phyloP scores from a whole-genome alignment of 2,113 vertebrate genomes.

The Otocyon megalotis region DNA sequence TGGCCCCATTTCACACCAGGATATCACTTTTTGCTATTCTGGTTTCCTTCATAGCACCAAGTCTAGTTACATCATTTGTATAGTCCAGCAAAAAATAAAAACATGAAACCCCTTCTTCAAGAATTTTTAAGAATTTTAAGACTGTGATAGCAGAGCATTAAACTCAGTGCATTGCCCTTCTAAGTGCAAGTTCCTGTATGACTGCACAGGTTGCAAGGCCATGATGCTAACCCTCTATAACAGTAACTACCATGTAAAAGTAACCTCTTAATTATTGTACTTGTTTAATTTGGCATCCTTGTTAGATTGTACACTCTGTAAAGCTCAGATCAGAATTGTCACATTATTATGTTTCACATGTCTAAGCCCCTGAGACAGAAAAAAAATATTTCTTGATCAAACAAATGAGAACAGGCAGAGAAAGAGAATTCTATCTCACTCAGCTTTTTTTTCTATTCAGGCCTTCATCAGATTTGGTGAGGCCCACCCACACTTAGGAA shows the following conservation, averaged over 20 bases:
- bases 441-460: neutral
- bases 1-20: neutral
- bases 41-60: neutral
- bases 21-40: neutral
- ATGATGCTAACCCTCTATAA: neutral
- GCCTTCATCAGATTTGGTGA: neutral
- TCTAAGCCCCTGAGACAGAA: neutral
- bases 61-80: neutral
- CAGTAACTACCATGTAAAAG: neutral
- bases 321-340: neutral
- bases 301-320: neutral
- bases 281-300: neutral
- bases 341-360: neutral
- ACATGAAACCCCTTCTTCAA: neutral
- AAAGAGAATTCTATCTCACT: neutral
- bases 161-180: neutral
- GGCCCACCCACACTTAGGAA: neutral
- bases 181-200: neutral
- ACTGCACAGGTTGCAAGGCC: neutral
- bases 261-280: neutral
- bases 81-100: neutral
- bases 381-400: neutral
- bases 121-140: neutral
- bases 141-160: neutral
- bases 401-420: neutral